phyloP scores from a whole-genome alignment of 1,140 invertebrate species.

The Aplysia californica region DNA sequence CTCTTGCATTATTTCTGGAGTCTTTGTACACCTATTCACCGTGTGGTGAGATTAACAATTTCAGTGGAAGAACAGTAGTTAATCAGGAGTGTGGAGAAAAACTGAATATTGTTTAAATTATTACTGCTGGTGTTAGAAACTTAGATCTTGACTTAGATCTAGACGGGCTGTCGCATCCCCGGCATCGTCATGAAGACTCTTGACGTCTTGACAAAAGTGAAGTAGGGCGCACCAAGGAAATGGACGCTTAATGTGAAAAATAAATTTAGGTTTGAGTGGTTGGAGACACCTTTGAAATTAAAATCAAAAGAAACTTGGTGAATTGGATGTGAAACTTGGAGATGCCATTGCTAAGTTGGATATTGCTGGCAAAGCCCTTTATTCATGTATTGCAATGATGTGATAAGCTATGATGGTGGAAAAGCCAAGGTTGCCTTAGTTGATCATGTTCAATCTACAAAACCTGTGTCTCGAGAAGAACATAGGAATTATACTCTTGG shows the following conservation, averaged over 20 bases:
- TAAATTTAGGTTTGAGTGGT: too few relatives aligned
- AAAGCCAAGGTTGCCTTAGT: conserved; percentile 9
- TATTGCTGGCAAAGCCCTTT: not conserved
- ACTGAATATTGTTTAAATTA: too few relatives aligned
- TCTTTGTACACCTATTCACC: too few relatives aligned
- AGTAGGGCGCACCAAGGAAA: not conserved
- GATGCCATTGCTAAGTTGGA: not conserved
- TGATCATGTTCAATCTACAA: not conserved
- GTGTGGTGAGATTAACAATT: too few relatives aligned
- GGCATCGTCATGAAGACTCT: not conserved
- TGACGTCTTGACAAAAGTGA: too few relatives aligned
- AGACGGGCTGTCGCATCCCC: too few relatives aligned
- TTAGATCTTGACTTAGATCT: too few relatives aligned
- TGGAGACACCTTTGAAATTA: not conserved
- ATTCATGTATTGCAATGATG: conserved; percentile 5
- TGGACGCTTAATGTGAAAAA: too few relatives aligned
- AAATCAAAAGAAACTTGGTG: not conserved
- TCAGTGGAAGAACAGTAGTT: too few relatives aligned
- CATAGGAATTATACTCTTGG: not conserved
- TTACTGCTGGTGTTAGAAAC: too few relatives aligned
- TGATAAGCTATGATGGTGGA: not conserved
- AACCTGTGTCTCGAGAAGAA: not conserved
- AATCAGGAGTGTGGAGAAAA: too few relatives aligned
- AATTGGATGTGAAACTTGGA: not conserved
- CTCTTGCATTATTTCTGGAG: too few relatives aligned